Percentiles rank a stretch among this genome's conserved stretches.
Evolutionary conservation across 2,113 vertebrate genomes (phyloP).

Genomic region (Delphinapterus leucas): DNA sequence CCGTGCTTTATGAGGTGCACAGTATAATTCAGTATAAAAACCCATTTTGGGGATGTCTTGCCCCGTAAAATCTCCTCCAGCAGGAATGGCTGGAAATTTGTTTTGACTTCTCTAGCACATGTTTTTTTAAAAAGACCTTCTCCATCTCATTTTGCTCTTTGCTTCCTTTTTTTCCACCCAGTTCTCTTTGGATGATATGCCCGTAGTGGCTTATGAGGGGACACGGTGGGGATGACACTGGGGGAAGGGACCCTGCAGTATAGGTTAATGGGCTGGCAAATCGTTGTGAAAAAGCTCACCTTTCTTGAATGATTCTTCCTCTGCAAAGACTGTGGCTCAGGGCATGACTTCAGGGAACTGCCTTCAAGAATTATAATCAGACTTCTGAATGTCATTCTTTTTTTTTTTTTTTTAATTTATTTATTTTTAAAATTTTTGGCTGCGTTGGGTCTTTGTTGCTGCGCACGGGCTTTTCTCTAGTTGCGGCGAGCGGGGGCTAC

Average conservation of each 20-base stretch:
- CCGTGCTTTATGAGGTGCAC: conserved; percentile 33
- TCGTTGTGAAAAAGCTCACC: not conserved
- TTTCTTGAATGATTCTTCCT: not conserved
- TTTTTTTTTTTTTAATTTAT: too few species aligned
- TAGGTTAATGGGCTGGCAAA: not conserved
- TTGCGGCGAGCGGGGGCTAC: too few species aligned
- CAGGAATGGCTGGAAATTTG: conserved; percentile 10
- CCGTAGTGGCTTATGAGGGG: not conserved
- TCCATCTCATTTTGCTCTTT: not conserved
- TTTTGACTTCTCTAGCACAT: not conserved
- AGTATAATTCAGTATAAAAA: conserved; percentile 42
- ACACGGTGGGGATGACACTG: accelerated
- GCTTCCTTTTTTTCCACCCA: not conserved
- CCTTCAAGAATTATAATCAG: not conserved
- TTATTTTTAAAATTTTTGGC: too few species aligned
- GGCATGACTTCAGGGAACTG: conserved; percentile 37
- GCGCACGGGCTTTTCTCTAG: too few species aligned
- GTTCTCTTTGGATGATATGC: not conserved
- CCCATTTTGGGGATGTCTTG: not conserved
- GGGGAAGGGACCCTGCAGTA: not conserved
- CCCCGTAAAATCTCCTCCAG: conserved; percentile 51
- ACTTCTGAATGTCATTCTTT: too few species aligned
- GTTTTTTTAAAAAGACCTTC: conserved; percentile 42
- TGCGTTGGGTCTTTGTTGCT: too few species aligned
- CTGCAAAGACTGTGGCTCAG: not conserved